Evolutionary conservation across 2,888 invertebrate genomes (phyloP), one percentile per base, ranked within the genome.

Genomic region (Drosophila eohydei): DNA sequence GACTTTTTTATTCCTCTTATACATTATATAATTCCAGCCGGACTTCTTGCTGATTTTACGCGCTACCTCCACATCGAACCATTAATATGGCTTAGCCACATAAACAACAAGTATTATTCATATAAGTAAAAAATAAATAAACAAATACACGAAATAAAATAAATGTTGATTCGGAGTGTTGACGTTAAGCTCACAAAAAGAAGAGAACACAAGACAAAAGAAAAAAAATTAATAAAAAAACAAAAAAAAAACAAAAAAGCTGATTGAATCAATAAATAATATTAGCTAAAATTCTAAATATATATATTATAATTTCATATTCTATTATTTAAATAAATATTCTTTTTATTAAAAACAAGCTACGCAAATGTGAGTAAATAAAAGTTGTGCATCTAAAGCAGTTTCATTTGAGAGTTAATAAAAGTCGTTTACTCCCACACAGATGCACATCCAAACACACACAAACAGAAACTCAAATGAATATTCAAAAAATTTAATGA

Each of bases 401-500:
- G 12, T 4, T 32, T 30, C 8, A 38, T 34, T 52, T 36, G 2
- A 38, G 21, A 28, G n/a, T 12, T 34, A 9, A 32, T 36, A 48
- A 38, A 43, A 62, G 52, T 58, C 41, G 48, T 54, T 52, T 21
- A 32, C 55, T 56, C 26, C 46, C 62, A 55, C 63, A 21, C 46
- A 66, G 54, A 58, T 38, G 26, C 36, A 7, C 7, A 21, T 21
- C 21, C 34, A 11, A 3, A 14, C 21, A 8, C 14, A 4, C n/a
- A n/a, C 8, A 48, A 4, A 46, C 16, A 26, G 51, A 28, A 63
- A 71, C 48, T 46, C 44, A 59, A 69, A 78, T 73, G 61, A 66
- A 74, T 74, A 78, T 64, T 80, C 57, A 63, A 69, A 34, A 69
- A 69, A 61, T 65, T 62, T 74, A 78, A 82, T 82, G 71, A 81